Percentiles rank a stretch among this genome's conserved stretches.
Conservation (phyloP, 2,888 invertebrate genomes). For the Protonemura montana region DNA sequence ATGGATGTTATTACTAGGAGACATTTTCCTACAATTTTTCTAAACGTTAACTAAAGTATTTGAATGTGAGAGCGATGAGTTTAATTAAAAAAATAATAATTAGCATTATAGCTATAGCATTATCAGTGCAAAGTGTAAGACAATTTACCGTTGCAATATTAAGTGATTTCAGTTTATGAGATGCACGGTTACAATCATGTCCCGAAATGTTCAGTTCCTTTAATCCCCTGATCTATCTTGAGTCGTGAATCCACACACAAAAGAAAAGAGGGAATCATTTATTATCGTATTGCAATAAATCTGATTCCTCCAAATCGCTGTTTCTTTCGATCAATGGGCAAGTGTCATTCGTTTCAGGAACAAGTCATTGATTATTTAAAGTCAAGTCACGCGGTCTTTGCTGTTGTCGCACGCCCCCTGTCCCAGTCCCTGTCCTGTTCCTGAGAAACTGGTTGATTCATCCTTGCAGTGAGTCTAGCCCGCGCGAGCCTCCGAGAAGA, state of each 20-base stretch:
- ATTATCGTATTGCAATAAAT: not conserved
- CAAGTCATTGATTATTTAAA: slow-evolving; percentile 3
- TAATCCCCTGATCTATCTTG: too few relatives aligned
- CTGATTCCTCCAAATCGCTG: not conserved
- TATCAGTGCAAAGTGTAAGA: too few relatives aligned
- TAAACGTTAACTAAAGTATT: too few relatives aligned
- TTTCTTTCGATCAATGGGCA: not conserved
- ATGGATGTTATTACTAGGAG: not conserved
- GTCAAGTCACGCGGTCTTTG: not conserved
- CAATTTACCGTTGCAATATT: too few relatives aligned
- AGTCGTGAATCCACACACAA: not conserved
- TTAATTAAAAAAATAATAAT: not conserved
- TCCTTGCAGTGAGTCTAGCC: not conserved
- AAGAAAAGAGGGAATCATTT: not conserved
- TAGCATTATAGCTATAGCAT: too few relatives aligned
- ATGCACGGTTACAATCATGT: too few relatives aligned
- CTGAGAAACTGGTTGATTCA: not conserved
- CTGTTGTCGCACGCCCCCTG: not conserved
- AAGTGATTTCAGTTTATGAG: too few relatives aligned
- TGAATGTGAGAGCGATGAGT: too few relatives aligned
- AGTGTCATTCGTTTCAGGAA: not conserved
- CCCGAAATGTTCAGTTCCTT: too few relatives aligned
- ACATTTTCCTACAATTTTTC: not conserved
- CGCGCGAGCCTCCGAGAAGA: not conserved
- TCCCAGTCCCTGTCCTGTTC: not conserved